Evolutionary conservation across 2,113 vertebrate genomes (phyloP).

Genomic region (Phocoena phocoena): DNA sequence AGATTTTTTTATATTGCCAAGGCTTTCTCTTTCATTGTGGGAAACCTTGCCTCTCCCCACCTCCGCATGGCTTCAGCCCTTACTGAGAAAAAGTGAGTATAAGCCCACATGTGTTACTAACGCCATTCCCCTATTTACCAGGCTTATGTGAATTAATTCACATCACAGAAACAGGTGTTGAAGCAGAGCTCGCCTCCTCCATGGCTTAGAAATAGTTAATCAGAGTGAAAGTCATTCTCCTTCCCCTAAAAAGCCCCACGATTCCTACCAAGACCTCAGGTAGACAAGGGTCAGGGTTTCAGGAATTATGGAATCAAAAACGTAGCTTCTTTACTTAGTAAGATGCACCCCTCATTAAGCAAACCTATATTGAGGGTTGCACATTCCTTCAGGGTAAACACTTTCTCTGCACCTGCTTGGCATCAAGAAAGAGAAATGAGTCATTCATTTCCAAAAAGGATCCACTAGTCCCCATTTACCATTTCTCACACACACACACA

Average conservation of each 20-base stretch:
- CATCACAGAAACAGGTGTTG: not conserved
- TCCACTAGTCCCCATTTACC: not conserved
- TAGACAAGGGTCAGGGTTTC: not conserved
- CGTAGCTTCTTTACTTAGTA: conserved; percentile 39
- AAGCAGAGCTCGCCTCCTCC: not conserved
- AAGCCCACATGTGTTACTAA: not conserved
- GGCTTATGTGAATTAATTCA: not conserved
- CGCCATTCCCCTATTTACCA: not conserved
- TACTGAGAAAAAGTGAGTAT: accelerated
- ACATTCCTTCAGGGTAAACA: conserved; percentile 34
- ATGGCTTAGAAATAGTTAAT: not conserved
- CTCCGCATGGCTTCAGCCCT: not conserved
- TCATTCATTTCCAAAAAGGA: not conserved
- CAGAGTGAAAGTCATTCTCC: not conserved
- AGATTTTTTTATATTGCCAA: not conserved
- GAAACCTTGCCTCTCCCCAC: not conserved
- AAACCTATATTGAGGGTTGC: conserved; percentile 57
- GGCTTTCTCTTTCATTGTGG: not conserved
- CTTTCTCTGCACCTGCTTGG: conserved; percentile 43
- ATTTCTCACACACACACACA: not conserved
- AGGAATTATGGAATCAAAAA: not conserved
- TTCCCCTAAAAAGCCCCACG: not conserved
- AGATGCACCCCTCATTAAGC: conserved; percentile 43
- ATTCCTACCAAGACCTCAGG: not conserved
- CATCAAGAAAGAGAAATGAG: conserved; percentile 50